These are phyloP conservation scores for Sisor rabdophorus DNA, from an alignment of 2,113 vertebrate species.

Conservation along the genomic window DNA sequence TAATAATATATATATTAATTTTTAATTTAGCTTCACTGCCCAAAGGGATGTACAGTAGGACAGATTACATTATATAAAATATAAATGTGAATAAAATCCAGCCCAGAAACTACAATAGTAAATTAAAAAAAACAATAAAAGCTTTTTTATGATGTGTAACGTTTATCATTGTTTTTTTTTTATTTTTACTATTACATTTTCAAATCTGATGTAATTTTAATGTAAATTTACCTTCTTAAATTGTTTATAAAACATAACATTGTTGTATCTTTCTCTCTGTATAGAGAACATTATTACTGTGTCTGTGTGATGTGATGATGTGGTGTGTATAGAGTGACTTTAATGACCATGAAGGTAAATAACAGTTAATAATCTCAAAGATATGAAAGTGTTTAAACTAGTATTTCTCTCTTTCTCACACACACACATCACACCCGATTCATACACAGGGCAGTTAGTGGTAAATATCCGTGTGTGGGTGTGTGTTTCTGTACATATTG, in stretches of 20 bases:
- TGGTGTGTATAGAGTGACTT: neutral
- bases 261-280: too few species aligned
- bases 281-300: too few species aligned
- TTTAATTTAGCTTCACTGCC: too few species aligned
- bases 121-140: too few species aligned
- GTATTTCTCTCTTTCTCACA: neutral
- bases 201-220: neutral
- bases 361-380: neutral
- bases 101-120: too few species aligned
- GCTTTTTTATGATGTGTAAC: neutral
- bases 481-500: slow-evolving; percentile 19
- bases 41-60: too few species aligned
- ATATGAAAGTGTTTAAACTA: neutral
- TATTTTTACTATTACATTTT: neutral
- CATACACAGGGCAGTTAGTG: neutral
- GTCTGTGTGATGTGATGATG: neutral
- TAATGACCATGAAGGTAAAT: neutral
- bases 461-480: neutral
- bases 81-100: too few species aligned
- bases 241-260: too few species aligned
- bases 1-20: too few species aligned
- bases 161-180: neutral
- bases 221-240: neutral
- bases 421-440: neutral
- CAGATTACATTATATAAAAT: too few species aligned